These are phyloP conservation scores for Ptychoptera contaminata DNA, from an alignment of 2,888 invertebrate species.

Conservation along the genomic window DNA sequence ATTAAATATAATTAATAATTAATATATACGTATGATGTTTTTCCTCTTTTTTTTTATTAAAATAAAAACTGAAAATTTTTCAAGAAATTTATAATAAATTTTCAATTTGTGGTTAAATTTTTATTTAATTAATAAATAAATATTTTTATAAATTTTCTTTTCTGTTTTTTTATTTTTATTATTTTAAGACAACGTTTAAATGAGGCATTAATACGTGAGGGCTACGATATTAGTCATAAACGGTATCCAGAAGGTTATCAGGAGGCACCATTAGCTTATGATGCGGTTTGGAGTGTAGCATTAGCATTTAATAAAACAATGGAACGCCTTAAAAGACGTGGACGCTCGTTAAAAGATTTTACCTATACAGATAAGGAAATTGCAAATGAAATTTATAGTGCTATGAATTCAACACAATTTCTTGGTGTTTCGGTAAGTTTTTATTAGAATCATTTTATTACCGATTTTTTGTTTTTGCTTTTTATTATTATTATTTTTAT, in stretches of 20 bases:
- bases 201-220: slow-evolving; percentile 58
- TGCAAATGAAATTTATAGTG: slow-evolving; percentile 89
- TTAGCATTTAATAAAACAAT: slow-evolving; percentile 95
- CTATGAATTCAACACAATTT: slow-evolving; percentile 97
- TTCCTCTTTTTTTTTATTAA: too few species aligned
- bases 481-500: too few species aligned
- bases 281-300: slow-evolving; percentile 98
- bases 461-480: too few species aligned
- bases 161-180: background rate
- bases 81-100: too few species aligned
- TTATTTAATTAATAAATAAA: too few species aligned
- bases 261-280: slow-evolving; percentile 96
- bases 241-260: slow-evolving; percentile 88
- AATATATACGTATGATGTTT: too few species aligned
- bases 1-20: too few species aligned
- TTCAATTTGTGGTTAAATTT: too few species aligned
- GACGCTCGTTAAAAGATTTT: slow-evolving; percentile 83
- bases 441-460: background rate
- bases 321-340: slow-evolving; percentile 60
- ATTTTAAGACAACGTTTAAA: slow-evolving; percentile 55
- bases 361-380: slow-evolving; percentile 91
- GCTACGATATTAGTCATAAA: slow-evolving; percentile 74
- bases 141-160: too few species aligned
- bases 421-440: slow-evolving; percentile 88
- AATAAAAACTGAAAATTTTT: too few species aligned